Conservation (phyloP, 1,140 invertebrate genomes). For the Drosophila yakuba region DNA sequence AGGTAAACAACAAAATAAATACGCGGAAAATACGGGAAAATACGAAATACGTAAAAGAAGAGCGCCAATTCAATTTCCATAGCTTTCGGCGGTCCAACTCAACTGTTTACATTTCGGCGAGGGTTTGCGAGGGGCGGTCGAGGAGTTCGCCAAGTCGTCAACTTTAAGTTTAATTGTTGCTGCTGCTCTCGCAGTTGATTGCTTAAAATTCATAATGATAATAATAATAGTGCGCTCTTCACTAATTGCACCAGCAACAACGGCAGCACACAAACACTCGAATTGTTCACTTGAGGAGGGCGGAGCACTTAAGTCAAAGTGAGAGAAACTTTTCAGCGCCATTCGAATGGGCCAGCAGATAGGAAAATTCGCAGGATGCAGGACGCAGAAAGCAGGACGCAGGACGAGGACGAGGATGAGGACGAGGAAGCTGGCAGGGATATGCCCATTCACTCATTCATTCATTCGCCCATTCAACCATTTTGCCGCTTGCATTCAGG, state of each 20-base stretch:
- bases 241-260: constrained; percentile 70
- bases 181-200: constrained; percentile 68
- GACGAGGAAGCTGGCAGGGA: constrained; percentile 1
- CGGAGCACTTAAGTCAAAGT: constrained; percentile 43
- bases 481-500: constrained; percentile 75
- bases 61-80: constrained; percentile 69
- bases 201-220: constrained; percentile 81
- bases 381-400: constrained; percentile 2
- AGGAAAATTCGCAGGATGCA: constrained; percentile 30
- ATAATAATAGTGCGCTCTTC: constrained; percentile 78
- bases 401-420: neutral
- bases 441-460: constrained; percentile 67
- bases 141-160: constrained; percentile 30
- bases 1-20: constrained; percentile 80
- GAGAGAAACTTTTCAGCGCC: constrained; percentile 50
- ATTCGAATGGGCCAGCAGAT: constrained; percentile 43
- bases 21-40: constrained; percentile 17
- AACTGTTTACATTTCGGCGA: constrained; percentile 45
- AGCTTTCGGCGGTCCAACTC: constrained; percentile 39
- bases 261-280: constrained; percentile 43
- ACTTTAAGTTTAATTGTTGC: constrained; percentile 73
- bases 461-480: constrained; percentile 69
- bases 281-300: constrained; percentile 64
- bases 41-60: constrained; percentile 27
- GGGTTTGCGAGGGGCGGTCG: neutral